These are phyloP conservation scores for Gadopsis marmoratus DNA, from an alignment of 2,797 vertebrate genomes.

Conservation along the genomic window DNA sequence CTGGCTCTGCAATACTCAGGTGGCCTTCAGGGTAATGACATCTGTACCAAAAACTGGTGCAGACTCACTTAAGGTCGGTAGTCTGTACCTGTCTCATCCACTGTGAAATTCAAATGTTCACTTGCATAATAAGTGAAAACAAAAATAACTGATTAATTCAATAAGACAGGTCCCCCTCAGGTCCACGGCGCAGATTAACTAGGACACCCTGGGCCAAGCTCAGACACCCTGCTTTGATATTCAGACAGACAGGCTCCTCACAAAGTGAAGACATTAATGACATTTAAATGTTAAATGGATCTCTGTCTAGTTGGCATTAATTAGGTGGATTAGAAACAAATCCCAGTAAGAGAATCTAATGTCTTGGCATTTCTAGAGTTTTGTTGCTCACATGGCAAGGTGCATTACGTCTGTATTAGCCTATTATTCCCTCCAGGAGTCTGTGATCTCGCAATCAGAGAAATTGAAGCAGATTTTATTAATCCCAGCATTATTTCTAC, in stretches of 20 bases:
- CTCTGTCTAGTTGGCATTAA: slow-evolving; percentile 72
- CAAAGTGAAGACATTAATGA: slow-evolving; percentile 69
- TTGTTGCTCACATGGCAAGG: slow-evolving; percentile 45
- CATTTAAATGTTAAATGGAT: slow-evolving; percentile 76
- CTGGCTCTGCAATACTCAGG: slow-evolving; percentile 6
- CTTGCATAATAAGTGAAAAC: slow-evolving; percentile 28
- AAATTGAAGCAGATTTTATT: slow-evolving; percentile 9
- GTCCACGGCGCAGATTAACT: slow-evolving; percentile 37
- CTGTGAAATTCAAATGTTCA: not conserved
- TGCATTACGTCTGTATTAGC: slow-evolving; percentile 37
- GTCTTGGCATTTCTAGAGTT: slow-evolving; percentile 66
- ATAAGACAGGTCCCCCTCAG: slow-evolving; percentile 17
- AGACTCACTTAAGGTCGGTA: not conserved
- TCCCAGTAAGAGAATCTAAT: slow-evolving; percentile 60
- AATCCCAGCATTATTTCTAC: not conserved
- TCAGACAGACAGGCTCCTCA: slow-evolving; percentile 56
- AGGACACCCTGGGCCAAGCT: slow-evolving; percentile 41
- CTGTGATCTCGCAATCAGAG: slow-evolving; percentile 35
- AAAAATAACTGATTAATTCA: slow-evolving; percentile 34
- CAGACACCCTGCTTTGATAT: slow-evolving; percentile 52
- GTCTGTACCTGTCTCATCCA: not conserved
- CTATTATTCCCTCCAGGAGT: slow-evolving; percentile 23
- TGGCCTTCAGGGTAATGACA: slow-evolving; percentile 5
- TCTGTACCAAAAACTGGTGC: slow-evolving; percentile 1
- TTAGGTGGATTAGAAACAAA: slow-evolving; percentile 73